phyloP scores from a whole-genome alignment of 2,888 invertebrate genomes.

The Cabera pusaria region DNA sequence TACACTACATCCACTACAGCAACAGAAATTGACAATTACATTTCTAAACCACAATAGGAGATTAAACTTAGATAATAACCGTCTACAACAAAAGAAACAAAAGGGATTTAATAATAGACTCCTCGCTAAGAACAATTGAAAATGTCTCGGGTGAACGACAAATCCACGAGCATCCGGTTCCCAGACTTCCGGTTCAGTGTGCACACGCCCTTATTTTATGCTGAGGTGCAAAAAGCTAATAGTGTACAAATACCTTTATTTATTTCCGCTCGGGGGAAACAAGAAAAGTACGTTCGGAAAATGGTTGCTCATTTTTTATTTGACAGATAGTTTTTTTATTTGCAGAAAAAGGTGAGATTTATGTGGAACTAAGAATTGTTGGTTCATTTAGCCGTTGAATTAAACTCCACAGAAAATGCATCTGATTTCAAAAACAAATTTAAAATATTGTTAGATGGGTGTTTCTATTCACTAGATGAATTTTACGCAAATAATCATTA shows the following conservation, averaged over 20 bases:
- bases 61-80: constrained; percentile 14
- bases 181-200: constrained; percentile 18
- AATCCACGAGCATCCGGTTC: constrained; percentile 17
- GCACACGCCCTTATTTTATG: constrained; percentile 21
- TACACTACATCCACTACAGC: too few relatives aligned
- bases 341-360: neutral
- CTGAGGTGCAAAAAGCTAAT: constrained; percentile 22
- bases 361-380: too few relatives aligned
- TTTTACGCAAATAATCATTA: too few relatives aligned
- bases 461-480: too few relatives aligned
- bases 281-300: constrained; percentile 8
- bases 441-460: too few relatives aligned
- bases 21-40: too few relatives aligned
- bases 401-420: too few relatives aligned
- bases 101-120: constrained; percentile 21
- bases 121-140: constrained; percentile 20
- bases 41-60: constrained; percentile 1
- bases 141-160: constrained; percentile 14
- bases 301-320: constrained; percentile 1
- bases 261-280: constrained; percentile 14
- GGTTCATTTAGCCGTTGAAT: too few relatives aligned
- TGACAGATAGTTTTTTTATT: neutral
- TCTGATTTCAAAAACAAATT: too few relatives aligned
- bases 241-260: constrained; percentile 22
- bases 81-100: constrained; percentile 12